Conservation (phyloP, 1,140 invertebrate species). For the Trichogramma pretiosum region DNA sequence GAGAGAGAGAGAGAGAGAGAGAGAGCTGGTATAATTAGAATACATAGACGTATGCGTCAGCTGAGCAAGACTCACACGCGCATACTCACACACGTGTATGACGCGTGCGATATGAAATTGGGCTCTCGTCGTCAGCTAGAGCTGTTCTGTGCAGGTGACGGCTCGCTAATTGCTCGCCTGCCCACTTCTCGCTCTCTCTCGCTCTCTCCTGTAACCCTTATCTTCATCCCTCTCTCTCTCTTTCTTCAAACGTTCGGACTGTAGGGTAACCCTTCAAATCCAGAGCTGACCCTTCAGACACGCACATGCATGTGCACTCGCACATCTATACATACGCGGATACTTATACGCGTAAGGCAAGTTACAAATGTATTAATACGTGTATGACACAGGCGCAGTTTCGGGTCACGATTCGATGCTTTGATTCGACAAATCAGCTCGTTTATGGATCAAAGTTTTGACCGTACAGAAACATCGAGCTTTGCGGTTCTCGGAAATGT, state of each 20-base stretch:
- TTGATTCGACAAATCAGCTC: background rate
- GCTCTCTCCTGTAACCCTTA: constrained; percentile 38
- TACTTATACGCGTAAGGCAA: too few species aligned
- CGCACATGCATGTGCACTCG: background rate
- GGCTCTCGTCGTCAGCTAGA: constrained; percentile 42
- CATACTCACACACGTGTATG: constrained; percentile 9
- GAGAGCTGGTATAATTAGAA: background rate
- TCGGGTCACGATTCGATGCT: background rate
- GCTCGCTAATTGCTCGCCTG: constrained; percentile 46
- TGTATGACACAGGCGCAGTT: background rate
- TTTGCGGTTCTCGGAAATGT: too few species aligned
- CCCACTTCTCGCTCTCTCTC: constrained; percentile 25
- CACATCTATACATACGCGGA: too few species aligned
- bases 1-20: background rate
- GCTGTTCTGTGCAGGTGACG: constrained; percentile 48
- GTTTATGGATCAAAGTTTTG: too few species aligned
- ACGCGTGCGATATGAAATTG: constrained; percentile 32
- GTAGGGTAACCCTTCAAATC: constrained; percentile 24
- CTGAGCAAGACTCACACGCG: constrained; percentile 27
- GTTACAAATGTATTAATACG: background rate
- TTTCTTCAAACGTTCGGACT: background rate
- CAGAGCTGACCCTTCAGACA: constrained; percentile 15
- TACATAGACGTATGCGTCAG: constrained; percentile 24
- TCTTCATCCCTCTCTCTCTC: constrained; percentile 1
- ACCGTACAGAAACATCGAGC: too few species aligned